A percentile compares a stretch with the other conserved stretches of the same genome.
phyloP scores from a whole-genome alignment of 2,888 invertebrate genomes.

The Cepaea hortensis region DNA sequence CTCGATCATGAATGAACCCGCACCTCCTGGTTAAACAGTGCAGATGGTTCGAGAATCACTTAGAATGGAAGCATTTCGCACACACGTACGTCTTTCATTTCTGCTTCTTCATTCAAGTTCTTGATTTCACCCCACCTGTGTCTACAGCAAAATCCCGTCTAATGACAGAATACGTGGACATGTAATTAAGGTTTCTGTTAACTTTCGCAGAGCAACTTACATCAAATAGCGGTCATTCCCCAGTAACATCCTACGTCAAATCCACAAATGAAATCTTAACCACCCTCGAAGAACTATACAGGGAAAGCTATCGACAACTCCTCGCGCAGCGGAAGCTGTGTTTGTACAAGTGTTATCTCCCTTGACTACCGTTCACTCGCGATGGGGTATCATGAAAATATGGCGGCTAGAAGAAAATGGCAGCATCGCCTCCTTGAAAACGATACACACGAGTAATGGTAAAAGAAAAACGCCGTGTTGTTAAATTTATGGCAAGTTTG shows the following conservation, averaged over 20 bases:
- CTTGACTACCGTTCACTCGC: slow-evolving; percentile 13
- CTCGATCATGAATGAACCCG: too few relatives aligned
- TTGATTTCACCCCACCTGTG: background rate
- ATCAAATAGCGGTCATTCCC: slow-evolving; percentile 38
- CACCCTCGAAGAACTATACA: slow-evolving; percentile 31
- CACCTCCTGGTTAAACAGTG: too few relatives aligned
- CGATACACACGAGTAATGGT: background rate
- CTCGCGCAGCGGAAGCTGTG: slow-evolving; percentile 39
- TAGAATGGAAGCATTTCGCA: too few relatives aligned
- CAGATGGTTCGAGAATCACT: too few relatives aligned
- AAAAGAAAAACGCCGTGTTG: background rate
- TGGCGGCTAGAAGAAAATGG: slow-evolving; percentile 32
- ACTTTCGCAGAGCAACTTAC: slow-evolving; percentile 39
- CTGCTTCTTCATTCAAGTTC: background rate
- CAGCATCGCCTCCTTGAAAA: background rate
- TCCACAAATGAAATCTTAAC: slow-evolving; percentile 40
- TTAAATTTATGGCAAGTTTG: slow-evolving; percentile 18
- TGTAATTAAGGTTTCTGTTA: slow-evolving; percentile 12
- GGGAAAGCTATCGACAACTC: slow-evolving; percentile 39
- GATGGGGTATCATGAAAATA: slow-evolving; percentile 11
- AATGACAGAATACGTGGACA: background rate
- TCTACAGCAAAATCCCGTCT: background rate
- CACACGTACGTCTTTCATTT: background rate
- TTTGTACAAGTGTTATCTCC: slow-evolving; percentile 44
- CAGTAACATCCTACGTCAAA: slow-evolving; percentile 22